Evolutionary conservation across 64 coral and sea anemone genomes (phyloP).

Genomic region (Cladopsammia gracilis): DNA sequence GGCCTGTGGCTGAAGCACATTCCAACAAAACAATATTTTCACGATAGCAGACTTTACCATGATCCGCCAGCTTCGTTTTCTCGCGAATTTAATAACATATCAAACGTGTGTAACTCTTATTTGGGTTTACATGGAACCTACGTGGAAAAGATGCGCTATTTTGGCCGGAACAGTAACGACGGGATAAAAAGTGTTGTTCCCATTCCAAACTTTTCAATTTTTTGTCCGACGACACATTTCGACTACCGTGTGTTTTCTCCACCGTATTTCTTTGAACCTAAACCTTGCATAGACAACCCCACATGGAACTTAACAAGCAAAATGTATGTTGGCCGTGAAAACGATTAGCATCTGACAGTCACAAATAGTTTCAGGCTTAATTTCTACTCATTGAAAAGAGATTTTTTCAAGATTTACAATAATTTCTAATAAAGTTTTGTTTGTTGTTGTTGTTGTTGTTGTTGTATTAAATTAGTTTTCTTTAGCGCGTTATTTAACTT

Average conservation of each 20-base stretch:
- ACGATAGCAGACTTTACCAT: slow-evolving; percentile 36
- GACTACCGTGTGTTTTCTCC: not conserved
- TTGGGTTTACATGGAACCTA: slow-evolving; percentile 61
- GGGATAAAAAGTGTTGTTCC: not conserved
- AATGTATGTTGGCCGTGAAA: slow-evolving; percentile 6
- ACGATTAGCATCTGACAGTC: not conserved
- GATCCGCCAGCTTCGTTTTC: slow-evolving; percentile 11
- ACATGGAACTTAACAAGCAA: not conserved
- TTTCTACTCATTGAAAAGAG: too few relatives aligned
- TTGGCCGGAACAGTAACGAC: slow-evolving; percentile 35
- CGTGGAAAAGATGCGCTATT: slow-evolving; percentile 28
- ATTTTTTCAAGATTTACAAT: too few relatives aligned
- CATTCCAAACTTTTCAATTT: not conserved
- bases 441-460: too few relatives aligned
- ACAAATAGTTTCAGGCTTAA: too few relatives aligned
- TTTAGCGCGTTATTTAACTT: too few relatives aligned
- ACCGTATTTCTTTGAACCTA: slow-evolving; percentile 18
- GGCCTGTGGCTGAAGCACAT: slow-evolving; percentile 55
- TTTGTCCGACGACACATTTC: slow-evolving; percentile 19
- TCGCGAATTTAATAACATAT: not conserved
- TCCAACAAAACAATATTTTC: not conserved
- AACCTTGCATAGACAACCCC: slow-evolving; percentile 41
- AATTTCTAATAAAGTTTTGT: too few relatives aligned
- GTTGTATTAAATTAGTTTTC: too few relatives aligned
- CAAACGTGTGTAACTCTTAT: slow-evolving; percentile 50